These are phyloP conservation scores for Nannoperca obscura DNA, from an alignment of 2,797 vertebrate species.

Conservation along the genomic window DNA sequence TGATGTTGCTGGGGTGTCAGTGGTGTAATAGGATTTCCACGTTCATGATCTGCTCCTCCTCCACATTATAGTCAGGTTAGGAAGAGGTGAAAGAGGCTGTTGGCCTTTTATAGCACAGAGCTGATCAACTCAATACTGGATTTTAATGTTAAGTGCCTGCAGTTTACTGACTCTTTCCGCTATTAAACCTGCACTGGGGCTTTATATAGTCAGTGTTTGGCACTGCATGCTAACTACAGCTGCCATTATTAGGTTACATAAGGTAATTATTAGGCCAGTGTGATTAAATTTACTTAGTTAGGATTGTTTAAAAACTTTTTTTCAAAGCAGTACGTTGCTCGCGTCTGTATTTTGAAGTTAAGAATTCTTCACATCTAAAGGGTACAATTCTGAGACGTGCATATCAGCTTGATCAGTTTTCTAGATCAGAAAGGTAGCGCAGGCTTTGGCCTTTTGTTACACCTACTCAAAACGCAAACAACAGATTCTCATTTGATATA, in stretches of 20 bases:
- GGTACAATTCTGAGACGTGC: neutral
- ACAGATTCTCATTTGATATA: neutral
- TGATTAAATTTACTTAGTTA: neutral
- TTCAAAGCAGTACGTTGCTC: neutral
- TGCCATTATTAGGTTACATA: neutral
- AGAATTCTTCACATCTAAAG: neutral
- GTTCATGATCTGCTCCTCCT: constrained; percentile 35
- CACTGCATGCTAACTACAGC: neutral
- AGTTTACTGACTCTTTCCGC: constrained; percentile 52
- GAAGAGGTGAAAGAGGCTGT: constrained; percentile 29
- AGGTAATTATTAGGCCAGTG: neutral
- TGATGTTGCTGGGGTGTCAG: constrained; percentile 32
- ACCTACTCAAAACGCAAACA: neutral
- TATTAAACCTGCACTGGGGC: constrained; percentile 4
- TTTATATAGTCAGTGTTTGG: constrained; percentile 26
- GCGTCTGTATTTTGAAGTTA: neutral
- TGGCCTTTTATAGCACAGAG: constrained; percentile 45
- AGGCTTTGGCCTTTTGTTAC: neutral
- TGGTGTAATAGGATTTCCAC: constrained; percentile 54
- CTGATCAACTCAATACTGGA: constrained; percentile 66
- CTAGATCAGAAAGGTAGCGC: neutral
- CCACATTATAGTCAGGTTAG: constrained; percentile 4
- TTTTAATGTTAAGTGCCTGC: constrained; percentile 48
- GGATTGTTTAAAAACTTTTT: neutral
- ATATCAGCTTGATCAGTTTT: neutral